These are phyloP conservation scores for Loxodonta africana DNA, from an alignment of 2,113 vertebrate species.

Conservation along the genomic window DNA sequence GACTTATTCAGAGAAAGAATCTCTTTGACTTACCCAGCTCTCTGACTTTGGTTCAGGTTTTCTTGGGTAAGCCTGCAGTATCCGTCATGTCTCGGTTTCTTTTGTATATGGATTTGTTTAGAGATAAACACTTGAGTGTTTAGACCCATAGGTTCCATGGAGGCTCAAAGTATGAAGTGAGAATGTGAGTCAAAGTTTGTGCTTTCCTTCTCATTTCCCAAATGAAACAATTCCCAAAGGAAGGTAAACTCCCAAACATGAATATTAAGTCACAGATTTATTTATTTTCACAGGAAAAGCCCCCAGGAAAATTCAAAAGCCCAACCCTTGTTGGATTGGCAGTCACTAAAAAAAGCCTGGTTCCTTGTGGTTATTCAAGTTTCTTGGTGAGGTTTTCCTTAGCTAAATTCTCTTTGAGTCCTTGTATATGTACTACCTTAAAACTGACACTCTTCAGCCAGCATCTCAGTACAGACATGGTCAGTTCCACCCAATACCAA, in stretches of 20 bases:
- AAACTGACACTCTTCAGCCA: too few relatives aligned
- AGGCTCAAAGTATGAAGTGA: not conserved
- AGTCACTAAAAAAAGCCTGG: not conserved
- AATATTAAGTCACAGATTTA: not conserved
- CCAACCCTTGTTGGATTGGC: rapidly evolving
- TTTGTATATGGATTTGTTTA: not conserved
- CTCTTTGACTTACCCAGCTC: too few relatives aligned
- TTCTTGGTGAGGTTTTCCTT: rapidly evolving
- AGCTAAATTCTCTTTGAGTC: not conserved
- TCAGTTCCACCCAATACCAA: not conserved
- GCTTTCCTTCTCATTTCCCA: not conserved
- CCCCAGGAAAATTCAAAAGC: not conserved
- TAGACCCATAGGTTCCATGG: rapidly evolving
- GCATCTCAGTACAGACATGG: not conserved
- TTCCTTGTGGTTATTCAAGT: not conserved
- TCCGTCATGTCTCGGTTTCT: not conserved
- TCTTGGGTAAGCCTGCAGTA: rapidly evolving
- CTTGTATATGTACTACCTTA: too few relatives aligned
- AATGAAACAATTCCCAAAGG: not conserved
- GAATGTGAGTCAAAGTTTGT: rapidly evolving
- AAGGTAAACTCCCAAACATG: not conserved
- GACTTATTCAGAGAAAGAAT: not conserved
- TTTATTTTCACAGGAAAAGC: not conserved
- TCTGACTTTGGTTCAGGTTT: not conserved
- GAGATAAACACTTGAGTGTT: not conserved